Conservation (phyloP, 2,797 vertebrate genomes). For the Diceros bicornis region DNA sequence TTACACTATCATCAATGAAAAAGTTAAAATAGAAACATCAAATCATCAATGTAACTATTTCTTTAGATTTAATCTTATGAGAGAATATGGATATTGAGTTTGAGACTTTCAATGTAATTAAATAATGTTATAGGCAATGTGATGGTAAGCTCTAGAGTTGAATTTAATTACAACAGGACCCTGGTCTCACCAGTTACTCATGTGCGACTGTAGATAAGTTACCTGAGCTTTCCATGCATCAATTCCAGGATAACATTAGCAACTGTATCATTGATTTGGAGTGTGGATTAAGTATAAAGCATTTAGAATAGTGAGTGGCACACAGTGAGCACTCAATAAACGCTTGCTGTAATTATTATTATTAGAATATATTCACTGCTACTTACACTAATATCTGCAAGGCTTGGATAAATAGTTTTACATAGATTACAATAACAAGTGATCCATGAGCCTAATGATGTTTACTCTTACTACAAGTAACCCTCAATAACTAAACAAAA, state of each 20-base stretch:
- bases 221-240: not conserved
- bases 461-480: not conserved
- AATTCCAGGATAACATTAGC: not conserved
- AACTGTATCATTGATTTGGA: slow-evolving; percentile 1
- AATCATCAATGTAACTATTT: slow-evolving; percentile 23
- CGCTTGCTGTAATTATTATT: not conserved
- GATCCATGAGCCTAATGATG: not conserved
- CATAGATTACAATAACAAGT: not conserved
- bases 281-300: not conserved
- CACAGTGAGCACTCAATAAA: not conserved
- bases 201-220: not conserved
- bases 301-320: not conserved
- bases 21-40: slow-evolving; percentile 38
- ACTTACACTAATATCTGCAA: not conserved
- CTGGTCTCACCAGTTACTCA: not conserved
- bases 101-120: not conserved
- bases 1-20: slow-evolving; percentile 7
- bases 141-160: not conserved
- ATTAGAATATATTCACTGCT: slow-evolving; percentile 19
- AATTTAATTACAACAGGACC: not conserved
- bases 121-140: not conserved
- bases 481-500: not conserved
- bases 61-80: slow-evolving; percentile 8
- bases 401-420: not conserved
- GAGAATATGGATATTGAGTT: not conserved